phyloP scores from a whole-genome alignment of 2,797 vertebrate genomes.

The Danionella dracula region DNA sequence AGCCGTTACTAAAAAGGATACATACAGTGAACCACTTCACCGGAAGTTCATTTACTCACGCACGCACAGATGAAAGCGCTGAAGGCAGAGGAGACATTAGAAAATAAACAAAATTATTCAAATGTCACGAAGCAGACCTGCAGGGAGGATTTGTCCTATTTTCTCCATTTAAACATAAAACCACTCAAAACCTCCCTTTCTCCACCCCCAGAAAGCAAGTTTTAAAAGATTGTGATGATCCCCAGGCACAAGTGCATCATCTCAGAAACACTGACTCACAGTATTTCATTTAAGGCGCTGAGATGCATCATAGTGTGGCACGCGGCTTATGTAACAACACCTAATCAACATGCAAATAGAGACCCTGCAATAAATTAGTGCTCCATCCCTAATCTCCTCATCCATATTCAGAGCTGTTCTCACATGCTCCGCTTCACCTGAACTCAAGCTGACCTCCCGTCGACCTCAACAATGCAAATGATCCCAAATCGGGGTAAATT shows the following conservation, averaged over 20 bases:
- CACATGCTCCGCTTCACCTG: not conserved
- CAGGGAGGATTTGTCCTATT: conserved; percentile 62
- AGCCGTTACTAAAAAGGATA: too few relatives aligned
- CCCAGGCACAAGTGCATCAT: conserved; percentile 3
- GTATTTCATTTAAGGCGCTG: not conserved
- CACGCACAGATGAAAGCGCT: too few relatives aligned
- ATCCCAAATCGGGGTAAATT: not conserved
- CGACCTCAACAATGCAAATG: too few relatives aligned
- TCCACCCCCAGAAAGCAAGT: conserved; percentile 26
- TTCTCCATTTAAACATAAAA: conserved; percentile 45
- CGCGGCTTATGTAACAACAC: not conserved
- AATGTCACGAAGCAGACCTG: conserved; percentile 53
- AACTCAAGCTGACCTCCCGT: too few relatives aligned
- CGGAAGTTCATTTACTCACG: too few relatives aligned
- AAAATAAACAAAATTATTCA: not conserved
- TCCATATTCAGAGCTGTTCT: not conserved
- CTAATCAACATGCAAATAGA: conserved; percentile 16
- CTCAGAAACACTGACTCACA: not conserved
- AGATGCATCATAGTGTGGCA: not conserved
- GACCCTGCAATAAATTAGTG: not conserved
- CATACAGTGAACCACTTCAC: too few relatives aligned
- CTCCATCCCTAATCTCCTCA: not conserved
- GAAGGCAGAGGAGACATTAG: not conserved
- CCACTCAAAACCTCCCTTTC: conserved; percentile 2
- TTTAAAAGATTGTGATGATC: conserved; percentile 5